Evolutionary conservation across 2,888 invertebrate species (phyloP).

Genomic region (Campoletis raptor): DNA sequence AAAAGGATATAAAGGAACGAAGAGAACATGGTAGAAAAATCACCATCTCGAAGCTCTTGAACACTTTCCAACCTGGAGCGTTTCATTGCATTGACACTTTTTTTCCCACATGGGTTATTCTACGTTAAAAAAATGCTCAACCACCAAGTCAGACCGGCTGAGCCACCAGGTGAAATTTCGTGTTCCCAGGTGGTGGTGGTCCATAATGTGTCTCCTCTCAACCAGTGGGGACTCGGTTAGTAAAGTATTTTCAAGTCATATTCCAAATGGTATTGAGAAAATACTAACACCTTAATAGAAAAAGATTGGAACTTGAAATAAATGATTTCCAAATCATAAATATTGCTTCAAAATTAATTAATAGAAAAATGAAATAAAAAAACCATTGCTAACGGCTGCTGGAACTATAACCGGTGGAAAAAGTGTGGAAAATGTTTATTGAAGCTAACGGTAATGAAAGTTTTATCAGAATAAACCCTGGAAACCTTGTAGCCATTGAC

Average conservation of each 20-base stretch:
- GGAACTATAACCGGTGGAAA: neutral
- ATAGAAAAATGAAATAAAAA: neutral
- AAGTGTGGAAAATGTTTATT: too few species aligned
- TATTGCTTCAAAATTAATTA: neutral
- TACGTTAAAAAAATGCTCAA: neutral
- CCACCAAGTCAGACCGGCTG: too few species aligned
- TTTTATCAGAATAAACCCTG: too few species aligned
- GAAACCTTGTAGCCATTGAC: neutral
- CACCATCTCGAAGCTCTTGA: constrained; percentile 50
- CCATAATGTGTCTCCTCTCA: neutral
- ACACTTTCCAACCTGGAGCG: constrained; percentile 24
- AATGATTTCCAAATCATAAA: neutral
- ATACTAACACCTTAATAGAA: neutral
- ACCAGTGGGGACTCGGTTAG: neutral
- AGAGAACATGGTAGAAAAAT: constrained; percentile 43
- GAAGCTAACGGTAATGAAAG: too few species aligned
- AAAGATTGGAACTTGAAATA: neutral
- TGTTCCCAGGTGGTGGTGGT: neutral
- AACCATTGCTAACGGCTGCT: neutral
- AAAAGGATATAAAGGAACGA: constrained; percentile 26
- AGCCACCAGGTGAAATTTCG: neutral
- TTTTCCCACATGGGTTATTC: neutral
- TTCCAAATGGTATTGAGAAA: neutral
- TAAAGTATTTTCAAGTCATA: neutral
- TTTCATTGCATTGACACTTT: constrained; percentile 18